A percentile compares a stretch with the other conserved stretches of the same genome.
These are phyloP conservation scores for Melanargia galathea DNA, from an alignment of 2,888 invertebrate genomes.

Conservation along the genomic window DNA sequence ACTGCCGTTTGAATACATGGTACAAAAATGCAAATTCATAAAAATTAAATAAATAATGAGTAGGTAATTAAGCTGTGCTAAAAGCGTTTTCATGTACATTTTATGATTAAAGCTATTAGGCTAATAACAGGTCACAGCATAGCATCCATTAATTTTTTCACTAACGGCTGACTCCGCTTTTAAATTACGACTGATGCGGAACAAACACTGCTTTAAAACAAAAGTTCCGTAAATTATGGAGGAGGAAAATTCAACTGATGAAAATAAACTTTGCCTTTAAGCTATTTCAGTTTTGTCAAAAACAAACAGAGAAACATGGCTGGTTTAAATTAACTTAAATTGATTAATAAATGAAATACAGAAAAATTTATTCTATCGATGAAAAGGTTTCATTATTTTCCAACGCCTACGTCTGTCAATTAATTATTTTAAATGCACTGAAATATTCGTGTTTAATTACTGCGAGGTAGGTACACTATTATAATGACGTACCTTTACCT, in stretches of 20 bases:
- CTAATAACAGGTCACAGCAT: slow-evolving; percentile 39
- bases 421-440: slow-evolving; percentile 6
- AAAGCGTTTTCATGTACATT: slow-evolving; percentile 49
- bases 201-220: slow-evolving; percentile 26
- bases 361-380: too few species aligned
- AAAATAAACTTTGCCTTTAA: slow-evolving; percentile 26
- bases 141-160: slow-evolving; percentile 33
- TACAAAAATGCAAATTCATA: neutral
- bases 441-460: slow-evolving; percentile 7
- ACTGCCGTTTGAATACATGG: neutral
- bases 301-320: slow-evolving; percentile 6
- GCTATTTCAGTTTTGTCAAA: slow-evolving; percentile 21
- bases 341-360: too few species aligned
- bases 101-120: slow-evolving; percentile 40
- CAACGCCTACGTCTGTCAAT: neutral
- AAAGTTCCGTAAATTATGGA: slow-evolving; percentile 26
- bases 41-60: neutral
- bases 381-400: too few species aligned
- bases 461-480: neutral
- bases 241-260: slow-evolving; percentile 25
- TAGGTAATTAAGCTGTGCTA: slow-evolving; percentile 32
- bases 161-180: slow-evolving; percentile 28
- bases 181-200: slow-evolving; percentile 25
- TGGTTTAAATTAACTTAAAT: neutral
- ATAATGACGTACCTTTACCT: slow-evolving; percentile 13